phyloP scores from a whole-genome alignment of 2,888 invertebrate genomes.

The Nysson spinosus region DNA sequence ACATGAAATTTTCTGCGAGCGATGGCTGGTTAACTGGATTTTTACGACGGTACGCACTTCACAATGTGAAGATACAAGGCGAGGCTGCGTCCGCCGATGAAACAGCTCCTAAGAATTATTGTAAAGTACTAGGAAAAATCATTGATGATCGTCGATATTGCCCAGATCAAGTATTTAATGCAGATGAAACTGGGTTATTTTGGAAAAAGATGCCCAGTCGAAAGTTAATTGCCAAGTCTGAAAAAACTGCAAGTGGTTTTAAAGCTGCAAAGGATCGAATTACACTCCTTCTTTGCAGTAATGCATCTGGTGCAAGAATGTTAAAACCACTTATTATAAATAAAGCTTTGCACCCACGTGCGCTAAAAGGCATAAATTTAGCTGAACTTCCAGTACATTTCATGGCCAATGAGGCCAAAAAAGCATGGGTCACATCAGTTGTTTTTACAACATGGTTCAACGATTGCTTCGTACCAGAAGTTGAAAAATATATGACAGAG shows the following conservation, averaged over 20 bases:
- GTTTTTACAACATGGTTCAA: neutral
- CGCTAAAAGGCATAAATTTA: conserved; percentile 55
- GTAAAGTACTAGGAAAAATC: conserved; percentile 29
- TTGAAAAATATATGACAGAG: no score
- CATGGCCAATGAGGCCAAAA: conserved; percentile 59
- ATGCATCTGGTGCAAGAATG: conserved; percentile 57
- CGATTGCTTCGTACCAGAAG: no score
- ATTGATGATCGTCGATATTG: conserved; percentile 45
- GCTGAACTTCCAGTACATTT: conserved; percentile 55
- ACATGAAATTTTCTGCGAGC: conserved; percentile 31
- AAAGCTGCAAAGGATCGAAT: conserved; percentile 61
- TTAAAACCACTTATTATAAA: conserved; percentile 62
- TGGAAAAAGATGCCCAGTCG: conserved; percentile 47
- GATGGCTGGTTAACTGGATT: conserved; percentile 41
- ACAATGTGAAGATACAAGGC: conserved; percentile 32
- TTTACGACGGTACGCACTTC: conserved; percentile 18
- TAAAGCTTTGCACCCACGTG: conserved; percentile 56
- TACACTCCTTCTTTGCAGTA: conserved; percentile 59
- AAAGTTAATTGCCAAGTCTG: conserved; percentile 63
- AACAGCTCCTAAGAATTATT: conserved; percentile 26
- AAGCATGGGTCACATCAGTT: conserved; percentile 17
- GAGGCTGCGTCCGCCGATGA: conserved; percentile 42
- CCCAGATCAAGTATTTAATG: conserved; percentile 45
- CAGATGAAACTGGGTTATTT: conserved; percentile 39
- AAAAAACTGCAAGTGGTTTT: conserved; percentile 50